Evolutionary conservation across 1,140 invertebrate genomes (phyloP), one percentile per base, ranked within the genome.

Genomic region (Sarcophaga peregrina): DNA sequence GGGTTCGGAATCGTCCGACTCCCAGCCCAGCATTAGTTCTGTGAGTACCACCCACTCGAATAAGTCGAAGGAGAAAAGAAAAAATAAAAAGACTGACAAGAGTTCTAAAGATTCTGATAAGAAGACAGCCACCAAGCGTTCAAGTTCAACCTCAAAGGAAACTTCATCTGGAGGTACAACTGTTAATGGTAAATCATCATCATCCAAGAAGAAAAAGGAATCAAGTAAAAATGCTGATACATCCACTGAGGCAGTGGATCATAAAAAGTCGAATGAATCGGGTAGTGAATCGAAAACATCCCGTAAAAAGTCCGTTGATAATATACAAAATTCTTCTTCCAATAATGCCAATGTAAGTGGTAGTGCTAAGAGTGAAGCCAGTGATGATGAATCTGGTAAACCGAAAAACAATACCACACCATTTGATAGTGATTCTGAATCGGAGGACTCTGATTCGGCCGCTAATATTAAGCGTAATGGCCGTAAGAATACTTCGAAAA

Each of bases 11-110:
- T 92, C 93, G 84, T 94, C 94, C 4, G 93, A 93, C 85, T 92
- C 93, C 0, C 86, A 87, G 83, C 94, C 95, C 8, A 95, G 93
- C 86, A 95, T 96, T 47, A 96, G 94, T 89, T 94, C 94, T 20
- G 93, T 94, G 46, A 95, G 94, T 83, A 93, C 93, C 9, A 92
- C 93, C 81, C 93, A 93, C 3, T 90, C 89, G 37, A 90, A 87
- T 4, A 74, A 85, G 87, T 87, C 90, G 85, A 78, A 78, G 50
- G 87, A 92, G 17, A 90, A 91, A 76, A 89, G 93, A 82, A 93
- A 84, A 87, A 91, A 84, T 90, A 92, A 87, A 86, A 85, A 85
- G 92, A 93, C 85, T 88, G 92, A 80, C 91, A 92, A 87, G 87
- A 91, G 84, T 86, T 83, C 47, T 90, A 89, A 89, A 74, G 85